phyloP scores from a whole-genome alignment of 2,888 invertebrate genomes.

The Chalcis sispes region DNA sequence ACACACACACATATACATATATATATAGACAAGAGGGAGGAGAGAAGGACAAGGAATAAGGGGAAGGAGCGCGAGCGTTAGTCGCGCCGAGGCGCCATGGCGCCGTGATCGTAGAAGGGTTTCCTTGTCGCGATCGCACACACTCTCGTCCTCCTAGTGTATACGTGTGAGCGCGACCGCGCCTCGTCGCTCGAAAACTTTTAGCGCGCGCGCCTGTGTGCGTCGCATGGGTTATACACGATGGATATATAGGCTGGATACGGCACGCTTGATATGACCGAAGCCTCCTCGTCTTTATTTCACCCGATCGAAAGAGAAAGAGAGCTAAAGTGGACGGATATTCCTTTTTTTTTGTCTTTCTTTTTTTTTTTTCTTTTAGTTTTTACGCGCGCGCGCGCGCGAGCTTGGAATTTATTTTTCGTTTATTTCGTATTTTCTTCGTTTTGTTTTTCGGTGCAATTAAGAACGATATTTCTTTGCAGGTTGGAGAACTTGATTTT shows the following conservation, averaged over 20 bases:
- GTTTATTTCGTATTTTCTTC: conserved; percentile 19
- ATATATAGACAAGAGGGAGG: neutral
- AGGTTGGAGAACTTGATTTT: neutral
- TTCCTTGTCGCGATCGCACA: conserved; percentile 73
- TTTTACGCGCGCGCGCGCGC: neutral
- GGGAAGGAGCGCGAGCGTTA: conserved; percentile 57
- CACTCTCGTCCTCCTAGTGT: conserved; percentile 43
- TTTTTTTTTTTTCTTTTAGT: neutral
- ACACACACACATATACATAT: neutral
- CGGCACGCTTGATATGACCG: neutral
- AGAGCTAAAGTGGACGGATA: too few species aligned
- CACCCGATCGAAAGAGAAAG: conserved; percentile 7
- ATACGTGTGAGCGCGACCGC: neutral
- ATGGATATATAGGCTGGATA: conserved; percentile 30
- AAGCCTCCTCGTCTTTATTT: conserved; percentile 38
- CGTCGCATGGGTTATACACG: conserved; percentile 52
- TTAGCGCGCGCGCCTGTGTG: neutral
- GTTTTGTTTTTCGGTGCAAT: conserved; percentile 34
- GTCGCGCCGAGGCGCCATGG: conserved; percentile 74
- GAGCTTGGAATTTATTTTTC: too few species aligned
- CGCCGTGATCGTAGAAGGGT: conserved; percentile 76
- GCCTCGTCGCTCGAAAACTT: neutral
- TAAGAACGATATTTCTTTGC: conserved; percentile 47
- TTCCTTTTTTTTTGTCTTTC: too few species aligned
- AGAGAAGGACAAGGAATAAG: conserved; percentile 6